Base-by-base conservation (phyloP, 2,888 invertebrate species). In the Dolomedes plantarius region DNA sequence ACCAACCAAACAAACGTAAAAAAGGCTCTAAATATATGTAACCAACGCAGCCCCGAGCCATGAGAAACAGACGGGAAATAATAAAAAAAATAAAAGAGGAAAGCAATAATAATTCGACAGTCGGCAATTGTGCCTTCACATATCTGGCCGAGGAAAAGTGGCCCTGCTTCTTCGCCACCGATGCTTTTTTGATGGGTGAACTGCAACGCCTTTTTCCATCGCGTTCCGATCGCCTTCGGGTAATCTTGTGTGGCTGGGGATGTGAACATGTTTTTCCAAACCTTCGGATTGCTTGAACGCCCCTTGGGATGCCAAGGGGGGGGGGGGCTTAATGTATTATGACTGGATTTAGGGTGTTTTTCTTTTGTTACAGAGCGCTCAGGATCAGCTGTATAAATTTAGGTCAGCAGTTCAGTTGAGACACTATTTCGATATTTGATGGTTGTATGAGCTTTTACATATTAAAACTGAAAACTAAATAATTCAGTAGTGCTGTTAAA, bases 171-270 rank as follows among this genome's bases (percentile, higher is more conserved):
- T 41, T 39, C n/a, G 46, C 64, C 46, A 46, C 28, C 27, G 74
- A 75, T 75, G 69, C 75, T 76, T 82, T 82, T 82, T 75, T 75
- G 82, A 71, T 82, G 71, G 69, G 75, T 62, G 62, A 64, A 64
- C 32, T 28, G 82, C 64, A 82, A 75, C 82, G 82, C 82, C 82
- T 82, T 71, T 82, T 82, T 82, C 82, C 74, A 82, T 82, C 82
- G 75, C 82, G 74, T 75, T 75, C 75, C 28, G 28, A 16, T 41
- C 65, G 32, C 76, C 41, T n/a, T 9, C 29, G 16, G 79, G 72
- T 46, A 46, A 29, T 46, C 46, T n/a, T 64, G 65, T 79, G 46
- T 41, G 39, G 69, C 41, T 79, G 28, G 41, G 36, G 39, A 56
- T 23, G 23, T 23, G 19, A 65, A 41, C 39, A 32, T 39, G 75